Conservation (phyloP, 2,888 invertebrate species). For the Pseudococcus viburni region DNA sequence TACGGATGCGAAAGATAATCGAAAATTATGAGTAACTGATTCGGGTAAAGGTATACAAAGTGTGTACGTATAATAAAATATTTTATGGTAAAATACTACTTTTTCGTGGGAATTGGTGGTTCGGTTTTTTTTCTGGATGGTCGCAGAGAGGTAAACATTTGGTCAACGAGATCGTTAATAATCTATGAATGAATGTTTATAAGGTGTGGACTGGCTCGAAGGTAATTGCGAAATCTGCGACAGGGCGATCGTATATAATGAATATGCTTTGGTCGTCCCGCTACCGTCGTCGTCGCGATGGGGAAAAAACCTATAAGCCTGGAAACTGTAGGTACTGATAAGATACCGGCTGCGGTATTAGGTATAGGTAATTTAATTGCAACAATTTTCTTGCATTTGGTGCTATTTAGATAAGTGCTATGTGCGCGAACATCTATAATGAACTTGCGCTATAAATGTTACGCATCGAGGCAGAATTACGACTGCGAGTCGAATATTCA, state of each 20-base stretch:
- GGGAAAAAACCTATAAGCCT: not conserved
- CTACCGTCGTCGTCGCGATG: not conserved
- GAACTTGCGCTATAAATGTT: slow-evolving; percentile 38
- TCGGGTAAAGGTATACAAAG: not conserved
- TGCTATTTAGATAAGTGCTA: slow-evolving; percentile 49
- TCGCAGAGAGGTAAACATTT: not conserved
- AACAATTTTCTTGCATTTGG: slow-evolving; percentile 47
- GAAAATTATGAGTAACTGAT: slow-evolving; percentile 41
- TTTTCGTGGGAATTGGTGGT: slow-evolving; percentile 18
- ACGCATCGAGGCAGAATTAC: not conserved
- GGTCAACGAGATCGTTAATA: slow-evolving; percentile 33
- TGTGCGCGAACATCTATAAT: slow-evolving; percentile 4
- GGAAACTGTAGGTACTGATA: slow-evolving; percentile 17
- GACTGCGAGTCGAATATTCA: slow-evolving; percentile 3
- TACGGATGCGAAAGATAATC: slow-evolving; percentile 10
- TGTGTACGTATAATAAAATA: slow-evolving; percentile 14
- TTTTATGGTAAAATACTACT: slow-evolving; percentile 40
- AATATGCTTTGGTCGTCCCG: not conserved
- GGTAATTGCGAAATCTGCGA: slow-evolving; percentile 45
- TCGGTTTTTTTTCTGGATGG: not conserved
- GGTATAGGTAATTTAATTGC: slow-evolving; percentile 32
- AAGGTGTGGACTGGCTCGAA: slow-evolving; percentile 33
- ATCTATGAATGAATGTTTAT: slow-evolving; percentile 32
- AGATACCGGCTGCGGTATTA: not conserved
- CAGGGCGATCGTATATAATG: slow-evolving; percentile 27